Percentiles rank a stretch among this genome's conserved stretches.
Evolutionary conservation across 2,797 vertebrate species (phyloP).

Genomic region (Microctenopoma stevenorrisi): DNA sequence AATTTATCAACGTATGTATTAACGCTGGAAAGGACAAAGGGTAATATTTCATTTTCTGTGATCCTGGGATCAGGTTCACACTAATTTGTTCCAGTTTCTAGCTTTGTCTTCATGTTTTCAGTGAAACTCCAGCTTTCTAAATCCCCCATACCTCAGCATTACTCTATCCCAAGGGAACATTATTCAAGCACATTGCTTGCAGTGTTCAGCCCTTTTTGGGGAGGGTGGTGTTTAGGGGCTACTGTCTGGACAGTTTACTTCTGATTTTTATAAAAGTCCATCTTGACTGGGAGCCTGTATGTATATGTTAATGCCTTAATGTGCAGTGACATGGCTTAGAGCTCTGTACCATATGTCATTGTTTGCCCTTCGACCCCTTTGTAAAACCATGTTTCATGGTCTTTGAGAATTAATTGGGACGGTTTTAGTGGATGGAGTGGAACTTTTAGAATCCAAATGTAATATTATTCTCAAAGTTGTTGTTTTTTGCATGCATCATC

Average conservation of each 20-base stretch:
- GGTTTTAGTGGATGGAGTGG: constrained; percentile 1
- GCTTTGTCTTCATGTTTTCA: constrained; percentile 15
- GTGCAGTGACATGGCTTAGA: constrained; percentile 77
- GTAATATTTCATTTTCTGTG: constrained; percentile 8
- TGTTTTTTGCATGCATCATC: background rate
- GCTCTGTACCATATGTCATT: constrained; percentile 76
- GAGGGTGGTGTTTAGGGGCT: background rate
- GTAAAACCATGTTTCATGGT: constrained; percentile 52
- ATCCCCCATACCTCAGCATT: constrained; percentile 20
- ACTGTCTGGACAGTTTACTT: constrained; percentile 73
- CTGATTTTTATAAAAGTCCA: constrained; percentile 67
- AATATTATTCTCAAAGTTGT: background rate
- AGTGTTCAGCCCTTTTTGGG: constrained; percentile 4
- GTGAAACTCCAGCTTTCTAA: constrained; percentile 48
- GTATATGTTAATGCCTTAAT: constrained; percentile 77
- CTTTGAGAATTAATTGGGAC: constrained; percentile 36
- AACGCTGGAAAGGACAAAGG: constrained; percentile 21
- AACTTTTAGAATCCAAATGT: background rate
- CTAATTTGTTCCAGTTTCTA: constrained; percentile 44
- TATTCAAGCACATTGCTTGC: constrained; percentile 42
- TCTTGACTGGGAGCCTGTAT: constrained; percentile 67
- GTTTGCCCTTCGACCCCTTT: constrained; percentile 72
- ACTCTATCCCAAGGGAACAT: constrained; percentile 51
- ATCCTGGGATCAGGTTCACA: constrained; percentile 36
- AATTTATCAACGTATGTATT: constrained; percentile 8